Evolutionary conservation across 2,797 vertebrate genomes (phyloP).

Genomic region (Microhierax caerulescens): DNA sequence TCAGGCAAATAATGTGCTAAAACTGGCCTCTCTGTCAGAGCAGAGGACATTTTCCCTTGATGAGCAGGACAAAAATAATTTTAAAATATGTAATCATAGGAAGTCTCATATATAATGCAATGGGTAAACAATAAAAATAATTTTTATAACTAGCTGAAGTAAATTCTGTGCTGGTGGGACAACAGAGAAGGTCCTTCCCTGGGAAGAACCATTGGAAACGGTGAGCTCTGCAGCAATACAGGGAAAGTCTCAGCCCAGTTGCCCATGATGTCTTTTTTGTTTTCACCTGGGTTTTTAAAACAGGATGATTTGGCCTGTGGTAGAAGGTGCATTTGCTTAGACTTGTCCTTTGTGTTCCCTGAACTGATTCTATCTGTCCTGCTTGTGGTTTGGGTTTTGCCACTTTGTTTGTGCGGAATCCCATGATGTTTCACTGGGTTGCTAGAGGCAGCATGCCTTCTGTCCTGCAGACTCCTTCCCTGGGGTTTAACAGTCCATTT

Average conservation of each 20-base stretch:
- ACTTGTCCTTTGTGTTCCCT: not conserved
- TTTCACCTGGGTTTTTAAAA: not conserved
- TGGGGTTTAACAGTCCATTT: not conserved
- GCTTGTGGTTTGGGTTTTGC: not conserved
- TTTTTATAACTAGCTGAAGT: not conserved
- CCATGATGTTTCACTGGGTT: not conserved
- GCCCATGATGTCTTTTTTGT: not conserved
- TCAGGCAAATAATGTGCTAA: not conserved
- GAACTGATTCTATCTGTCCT: not conserved
- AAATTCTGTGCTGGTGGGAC: accelerated
- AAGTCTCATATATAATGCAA: not conserved
- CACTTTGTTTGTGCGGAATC: not conserved
- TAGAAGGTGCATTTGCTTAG: not conserved
- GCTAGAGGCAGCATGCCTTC: not conserved
- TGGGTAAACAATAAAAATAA: not conserved
- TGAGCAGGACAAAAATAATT: not conserved
- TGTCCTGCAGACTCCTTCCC: not conserved
- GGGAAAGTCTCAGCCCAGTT: not conserved
- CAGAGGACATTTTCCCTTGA: not conserved
- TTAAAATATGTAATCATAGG: not conserved
- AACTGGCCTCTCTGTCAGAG: not conserved
- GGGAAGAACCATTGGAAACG: not conserved
- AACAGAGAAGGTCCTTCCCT: not conserved
- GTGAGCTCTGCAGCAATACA: not conserved
- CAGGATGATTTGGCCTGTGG: accelerated